These are phyloP conservation scores for Parotocinclus haroldoi DNA, from an alignment of 2,797 vertebrate genomes.

Conservation along the genomic window DNA sequence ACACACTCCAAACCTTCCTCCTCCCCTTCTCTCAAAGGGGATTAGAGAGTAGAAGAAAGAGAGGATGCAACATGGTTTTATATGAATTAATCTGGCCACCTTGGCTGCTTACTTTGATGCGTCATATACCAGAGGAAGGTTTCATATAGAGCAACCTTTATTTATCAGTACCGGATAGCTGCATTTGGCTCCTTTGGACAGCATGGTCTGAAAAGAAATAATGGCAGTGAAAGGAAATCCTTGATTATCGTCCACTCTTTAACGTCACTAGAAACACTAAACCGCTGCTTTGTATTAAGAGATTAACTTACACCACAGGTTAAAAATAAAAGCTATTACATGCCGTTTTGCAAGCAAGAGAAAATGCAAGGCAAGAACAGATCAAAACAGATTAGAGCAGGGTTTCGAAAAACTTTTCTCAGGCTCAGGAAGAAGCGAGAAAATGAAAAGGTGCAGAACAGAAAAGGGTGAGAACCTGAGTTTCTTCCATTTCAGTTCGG, in stretches of 20 bases:
- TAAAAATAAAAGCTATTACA: slow-evolving; percentile 38
- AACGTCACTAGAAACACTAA: slow-evolving; percentile 28
- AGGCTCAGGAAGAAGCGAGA: slow-evolving; percentile 18
- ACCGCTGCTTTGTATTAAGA: slow-evolving; percentile 28
- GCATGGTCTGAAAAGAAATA: slow-evolving; percentile 1
- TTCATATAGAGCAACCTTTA: neutral
- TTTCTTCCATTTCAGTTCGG: slow-evolving; percentile 29
- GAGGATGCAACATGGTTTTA: neutral
- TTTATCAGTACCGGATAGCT: neutral
- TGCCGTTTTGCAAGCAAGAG: slow-evolving; percentile 30
- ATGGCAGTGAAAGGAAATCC: slow-evolving; percentile 27
- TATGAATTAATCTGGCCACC: slow-evolving; percentile 3
- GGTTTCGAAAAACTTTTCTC: slow-evolving; percentile 40
- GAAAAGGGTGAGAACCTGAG: slow-evolving; percentile 8
- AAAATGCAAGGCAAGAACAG: slow-evolving; percentile 29
- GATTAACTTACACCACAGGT: slow-evolving; percentile 34
- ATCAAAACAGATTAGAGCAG: slow-evolving; percentile 35
- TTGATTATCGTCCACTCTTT: slow-evolving; percentile 12
- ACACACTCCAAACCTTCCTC: slow-evolving; percentile 6
- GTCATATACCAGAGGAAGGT: neutral
- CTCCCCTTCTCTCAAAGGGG: slow-evolving; percentile 56
- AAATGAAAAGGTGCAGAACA: neutral
- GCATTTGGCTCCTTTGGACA: slow-evolving; percentile 16
- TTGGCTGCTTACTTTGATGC: neutral
- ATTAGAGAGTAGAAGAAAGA: slow-evolving; percentile 55